phyloP scores from a whole-genome alignment of 2,888 invertebrate species.

The Nebria salina region DNA sequence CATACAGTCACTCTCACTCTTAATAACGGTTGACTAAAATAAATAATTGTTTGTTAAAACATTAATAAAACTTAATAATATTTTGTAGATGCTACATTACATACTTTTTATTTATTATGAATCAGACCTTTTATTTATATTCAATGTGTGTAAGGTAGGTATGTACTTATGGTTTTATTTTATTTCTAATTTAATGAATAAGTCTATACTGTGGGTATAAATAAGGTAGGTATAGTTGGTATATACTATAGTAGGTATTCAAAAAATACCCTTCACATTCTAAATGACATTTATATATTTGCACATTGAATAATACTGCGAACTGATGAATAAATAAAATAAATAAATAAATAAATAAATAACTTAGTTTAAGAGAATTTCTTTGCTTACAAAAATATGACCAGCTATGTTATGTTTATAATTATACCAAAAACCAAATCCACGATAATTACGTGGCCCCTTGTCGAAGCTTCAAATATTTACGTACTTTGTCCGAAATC shows the following conservation, averaged over 20 bases:
- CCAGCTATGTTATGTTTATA: constrained; percentile 36
- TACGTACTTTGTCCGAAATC: not conserved
- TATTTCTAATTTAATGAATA: not conserved
- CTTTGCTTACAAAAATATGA: constrained; percentile 34
- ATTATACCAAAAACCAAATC: constrained; percentile 37
- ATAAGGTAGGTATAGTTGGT: too few relatives aligned
- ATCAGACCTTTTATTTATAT: constrained; percentile 4
- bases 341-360: constrained; percentile 43
- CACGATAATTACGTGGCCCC: constrained; percentile 40
- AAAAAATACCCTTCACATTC: not conserved
- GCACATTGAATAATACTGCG: constrained; percentile 39
- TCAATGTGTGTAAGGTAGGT: not conserved
- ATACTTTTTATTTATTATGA: constrained; percentile 23
- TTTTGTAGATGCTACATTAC: constrained; percentile 45
- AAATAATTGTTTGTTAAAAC: constrained; percentile 9
- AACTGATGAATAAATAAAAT: constrained; percentile 26
- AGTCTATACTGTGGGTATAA: not conserved
- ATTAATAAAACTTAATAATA: constrained; percentile 23
- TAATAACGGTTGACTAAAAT: not conserved
- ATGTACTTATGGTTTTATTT: not conserved
- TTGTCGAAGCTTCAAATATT: constrained; percentile 1
- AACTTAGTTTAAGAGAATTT: constrained; percentile 23
- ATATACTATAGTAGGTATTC: too few relatives aligned
- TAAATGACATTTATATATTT: not conserved
- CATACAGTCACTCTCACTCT: not conserved